phyloP scores from a whole-genome alignment of 2,888 invertebrate genomes.

The Nyleta sp. region DNA sequence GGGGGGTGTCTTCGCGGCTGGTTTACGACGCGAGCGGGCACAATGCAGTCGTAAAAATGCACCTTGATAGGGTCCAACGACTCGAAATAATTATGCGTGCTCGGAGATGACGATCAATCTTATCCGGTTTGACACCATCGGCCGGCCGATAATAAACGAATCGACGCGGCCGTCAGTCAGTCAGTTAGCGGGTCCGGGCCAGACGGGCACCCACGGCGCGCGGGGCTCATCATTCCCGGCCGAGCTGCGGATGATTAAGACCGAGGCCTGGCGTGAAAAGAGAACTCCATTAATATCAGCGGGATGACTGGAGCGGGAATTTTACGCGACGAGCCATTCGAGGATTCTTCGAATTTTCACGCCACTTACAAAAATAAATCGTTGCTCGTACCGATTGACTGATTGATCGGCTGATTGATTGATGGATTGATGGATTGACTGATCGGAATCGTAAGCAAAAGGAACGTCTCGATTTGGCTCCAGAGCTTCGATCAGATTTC shows the following conservation, averaged over 20 bases:
- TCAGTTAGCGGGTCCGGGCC: conserved; percentile 49
- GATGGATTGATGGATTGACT: too few relatives aligned
- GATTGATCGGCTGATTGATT: conserved; percentile 21
- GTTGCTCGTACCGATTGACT: neutral
- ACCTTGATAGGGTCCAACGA: conserved; percentile 39
- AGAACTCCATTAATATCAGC: conserved; percentile 73
- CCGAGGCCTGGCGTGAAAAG: conserved; percentile 69
- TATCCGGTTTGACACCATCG: conserved; percentile 59
- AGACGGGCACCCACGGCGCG: conserved; percentile 74
- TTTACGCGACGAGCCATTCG: conserved; percentile 19
- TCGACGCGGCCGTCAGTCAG: conserved; percentile 66
- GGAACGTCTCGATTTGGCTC: too few relatives aligned
- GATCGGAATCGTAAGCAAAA: neutral
- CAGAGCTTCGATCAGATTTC: neutral
- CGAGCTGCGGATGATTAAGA: conserved; percentile 76
- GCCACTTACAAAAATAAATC: conserved; percentile 43
- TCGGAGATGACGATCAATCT: conserved; percentile 76
- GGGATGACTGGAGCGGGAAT: conserved; percentile 9
- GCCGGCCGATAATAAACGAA: conserved; percentile 73
- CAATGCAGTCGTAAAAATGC: conserved; percentile 59
- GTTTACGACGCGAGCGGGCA: conserved; percentile 29
- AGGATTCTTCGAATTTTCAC: conserved; percentile 50
- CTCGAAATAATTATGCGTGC: conserved; percentile 76
- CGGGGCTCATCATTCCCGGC: conserved; percentile 74
- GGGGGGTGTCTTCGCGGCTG: conserved; percentile 21